These are phyloP conservation scores for Troides helena DNA, from an alignment of 2,888 invertebrate species.

Conservation along the genomic window DNA sequence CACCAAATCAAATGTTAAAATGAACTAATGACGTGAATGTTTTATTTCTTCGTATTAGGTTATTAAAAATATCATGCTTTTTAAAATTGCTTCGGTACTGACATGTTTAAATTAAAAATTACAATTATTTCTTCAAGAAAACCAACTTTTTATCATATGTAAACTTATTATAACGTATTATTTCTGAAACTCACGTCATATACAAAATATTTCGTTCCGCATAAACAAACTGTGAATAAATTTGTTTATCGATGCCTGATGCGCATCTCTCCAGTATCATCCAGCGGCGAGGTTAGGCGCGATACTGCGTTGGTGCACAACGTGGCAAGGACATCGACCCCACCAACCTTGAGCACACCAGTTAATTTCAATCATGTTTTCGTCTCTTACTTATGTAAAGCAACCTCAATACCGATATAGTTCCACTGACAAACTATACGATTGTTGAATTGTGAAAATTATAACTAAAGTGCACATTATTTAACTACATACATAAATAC, in stretches of 20 bases:
- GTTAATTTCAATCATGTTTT: conserved; percentile 65
- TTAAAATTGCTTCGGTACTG: too few relatives aligned
- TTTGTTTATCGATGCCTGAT: conserved; percentile 27
- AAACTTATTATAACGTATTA: too few relatives aligned
- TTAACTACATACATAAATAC: conserved; percentile 50
- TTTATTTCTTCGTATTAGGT: too few relatives aligned
- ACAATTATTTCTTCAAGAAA: background rate
- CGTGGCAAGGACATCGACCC: conserved; percentile 66
- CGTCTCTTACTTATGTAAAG: conserved; percentile 40
- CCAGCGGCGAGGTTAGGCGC: conserved; percentile 21
- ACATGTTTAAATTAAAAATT: background rate
- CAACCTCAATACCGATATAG: background rate
- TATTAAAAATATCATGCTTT: too few relatives aligned
- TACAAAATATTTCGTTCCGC: conserved; percentile 2
- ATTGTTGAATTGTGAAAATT: background rate
- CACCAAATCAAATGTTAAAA: too few relatives aligned
- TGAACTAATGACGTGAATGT: too few relatives aligned
- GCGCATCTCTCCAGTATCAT: conserved; percentile 17
- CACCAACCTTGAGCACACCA: conserved; percentile 64
- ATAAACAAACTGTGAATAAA: conserved; percentile 27
- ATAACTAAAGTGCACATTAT: background rate
- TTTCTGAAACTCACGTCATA: background rate
- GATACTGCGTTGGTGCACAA: conserved; percentile 37
- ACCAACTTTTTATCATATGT: background rate
- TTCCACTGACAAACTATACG: background rate